Percentiles rank a stretch among this genome's conserved stretches.
Evolutionary conservation across 2,797 vertebrate genomes (phyloP).

Genomic region (Premnoplex brunnescens): DNA sequence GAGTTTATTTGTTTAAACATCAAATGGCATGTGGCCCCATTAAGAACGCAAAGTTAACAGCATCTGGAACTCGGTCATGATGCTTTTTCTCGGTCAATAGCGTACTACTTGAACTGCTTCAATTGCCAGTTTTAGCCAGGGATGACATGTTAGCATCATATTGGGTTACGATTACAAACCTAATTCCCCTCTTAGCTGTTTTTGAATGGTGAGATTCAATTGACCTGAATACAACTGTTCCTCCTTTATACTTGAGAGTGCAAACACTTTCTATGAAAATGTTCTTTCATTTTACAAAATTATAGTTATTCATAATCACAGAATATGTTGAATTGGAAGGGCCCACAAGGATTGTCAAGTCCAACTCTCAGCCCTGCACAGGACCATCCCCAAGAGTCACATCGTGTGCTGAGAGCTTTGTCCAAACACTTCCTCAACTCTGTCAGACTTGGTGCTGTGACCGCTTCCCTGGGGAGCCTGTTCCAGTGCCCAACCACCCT

Average conservation of each 20-base stretch:
- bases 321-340: neutral
- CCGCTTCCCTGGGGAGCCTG: neutral
- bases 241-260: neutral
- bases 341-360: neutral
- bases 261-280: neutral
- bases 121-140: neutral
- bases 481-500: neutral
- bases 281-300: neutral
- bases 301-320: neutral
- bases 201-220: neutral
- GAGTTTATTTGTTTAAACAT: neutral
- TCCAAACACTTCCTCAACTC: neutral
- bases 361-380: neutral
- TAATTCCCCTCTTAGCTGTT: neutral
- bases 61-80: neutral
- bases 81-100: neutral
- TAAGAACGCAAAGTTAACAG: neutral
- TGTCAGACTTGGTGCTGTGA: neutral
- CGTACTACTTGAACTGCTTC: neutral
- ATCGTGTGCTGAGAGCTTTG: neutral
- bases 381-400: neutral
- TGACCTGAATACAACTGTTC: neutral
- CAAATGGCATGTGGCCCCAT: neutral
- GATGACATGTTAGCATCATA: neutral
- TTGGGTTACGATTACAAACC: neutral